These are phyloP conservation scores for Pemphredon lugubris DNA, from an alignment of 2,888 invertebrate genomes.

Conservation along the genomic window DNA sequence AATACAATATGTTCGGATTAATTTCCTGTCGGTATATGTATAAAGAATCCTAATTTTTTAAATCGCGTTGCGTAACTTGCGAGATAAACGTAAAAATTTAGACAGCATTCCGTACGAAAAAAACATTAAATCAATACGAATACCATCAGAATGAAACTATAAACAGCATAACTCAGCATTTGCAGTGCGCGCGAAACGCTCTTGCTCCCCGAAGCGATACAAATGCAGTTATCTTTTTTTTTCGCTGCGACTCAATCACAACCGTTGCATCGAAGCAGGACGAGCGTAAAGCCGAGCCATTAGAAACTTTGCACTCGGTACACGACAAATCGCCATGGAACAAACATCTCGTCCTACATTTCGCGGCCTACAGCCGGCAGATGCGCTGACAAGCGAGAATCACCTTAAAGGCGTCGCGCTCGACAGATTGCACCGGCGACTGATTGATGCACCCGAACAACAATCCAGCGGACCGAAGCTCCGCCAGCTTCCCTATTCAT, in stretches of 20 bases:
- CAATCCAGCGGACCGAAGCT: constrained; percentile 56
- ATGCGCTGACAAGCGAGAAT: constrained; percentile 79
- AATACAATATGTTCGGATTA: no score
- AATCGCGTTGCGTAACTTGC: no score
- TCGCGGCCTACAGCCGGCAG: constrained; percentile 70
- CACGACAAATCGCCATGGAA: constrained; percentile 63
- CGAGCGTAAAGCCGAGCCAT: constrained; percentile 61
- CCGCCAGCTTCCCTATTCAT: constrained; percentile 73
- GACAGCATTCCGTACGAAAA: no score
- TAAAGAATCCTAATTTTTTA: no score
- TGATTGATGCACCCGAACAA: constrained; percentile 76
- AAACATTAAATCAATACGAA: no score
- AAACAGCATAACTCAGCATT: constrained; percentile 24
- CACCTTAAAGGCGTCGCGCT: constrained; percentile 72
- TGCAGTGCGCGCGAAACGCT: constrained; percentile 27
- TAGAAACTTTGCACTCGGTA: constrained; percentile 59
- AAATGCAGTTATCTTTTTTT: constrained; percentile 28
- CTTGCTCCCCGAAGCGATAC: constrained; percentile 35
- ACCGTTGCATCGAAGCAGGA: constrained; percentile 56
- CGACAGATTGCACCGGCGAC: constrained; percentile 77
- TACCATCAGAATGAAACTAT: no score
- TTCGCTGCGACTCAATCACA: constrained; percentile 51
- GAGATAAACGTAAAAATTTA: no score
- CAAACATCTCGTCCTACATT: constrained; percentile 71
- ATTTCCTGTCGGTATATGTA: no score